Evolutionary conservation across 2,888 invertebrate genomes (phyloP).

Genomic region (Erebia ligea): DNA sequence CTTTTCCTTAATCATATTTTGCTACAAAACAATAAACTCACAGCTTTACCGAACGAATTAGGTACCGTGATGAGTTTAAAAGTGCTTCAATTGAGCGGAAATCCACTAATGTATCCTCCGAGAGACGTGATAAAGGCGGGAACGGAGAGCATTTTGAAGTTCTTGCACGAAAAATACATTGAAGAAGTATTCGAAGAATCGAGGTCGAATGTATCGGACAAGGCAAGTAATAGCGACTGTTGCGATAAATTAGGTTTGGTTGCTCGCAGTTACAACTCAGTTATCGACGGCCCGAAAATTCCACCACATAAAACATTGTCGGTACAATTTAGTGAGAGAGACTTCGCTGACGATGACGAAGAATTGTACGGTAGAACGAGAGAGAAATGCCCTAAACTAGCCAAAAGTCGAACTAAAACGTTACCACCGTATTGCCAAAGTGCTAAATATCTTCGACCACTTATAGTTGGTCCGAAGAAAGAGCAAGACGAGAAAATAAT

Average conservation of each 20-base stretch:
- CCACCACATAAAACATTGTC: conserved; percentile 53
- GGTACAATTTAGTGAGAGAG: conserved; percentile 65
- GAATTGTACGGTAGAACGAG: conserved; percentile 57
- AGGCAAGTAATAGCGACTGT: conserved; percentile 43
- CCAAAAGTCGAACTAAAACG: conserved; percentile 65
- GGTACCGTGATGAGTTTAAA: conserved; percentile 84
- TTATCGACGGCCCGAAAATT: conserved; percentile 57
- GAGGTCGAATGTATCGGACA: conserved; percentile 59
- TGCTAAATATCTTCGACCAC: conserved; percentile 64
- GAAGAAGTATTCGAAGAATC: conserved; percentile 61
- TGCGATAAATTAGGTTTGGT: conserved; percentile 50
- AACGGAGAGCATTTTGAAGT: conserved; percentile 60
- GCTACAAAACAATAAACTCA: conserved; percentile 84
- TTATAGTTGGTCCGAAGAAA: conserved; percentile 47
- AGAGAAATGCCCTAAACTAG: conserved; percentile 69
- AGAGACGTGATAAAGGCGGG: conserved; percentile 80
- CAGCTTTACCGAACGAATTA: conserved; percentile 84
- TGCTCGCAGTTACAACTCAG: conserved; percentile 66
- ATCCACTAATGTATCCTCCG: conserved; percentile 84
- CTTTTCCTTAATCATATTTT: conserved; percentile 84
- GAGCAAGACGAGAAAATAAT: conserved; percentile 63
- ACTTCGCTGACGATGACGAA: conserved; percentile 50
- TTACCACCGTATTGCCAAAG: conserved; percentile 73
- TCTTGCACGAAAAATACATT: conserved; percentile 64
- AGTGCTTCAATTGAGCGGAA: conserved; percentile 84